A percentile compares a stretch with the other conserved stretches of the same genome.
Evolutionary conservation across 2,797 vertebrate species (phyloP).

Genomic region (Melanotaenia maccullochi): DNA sequence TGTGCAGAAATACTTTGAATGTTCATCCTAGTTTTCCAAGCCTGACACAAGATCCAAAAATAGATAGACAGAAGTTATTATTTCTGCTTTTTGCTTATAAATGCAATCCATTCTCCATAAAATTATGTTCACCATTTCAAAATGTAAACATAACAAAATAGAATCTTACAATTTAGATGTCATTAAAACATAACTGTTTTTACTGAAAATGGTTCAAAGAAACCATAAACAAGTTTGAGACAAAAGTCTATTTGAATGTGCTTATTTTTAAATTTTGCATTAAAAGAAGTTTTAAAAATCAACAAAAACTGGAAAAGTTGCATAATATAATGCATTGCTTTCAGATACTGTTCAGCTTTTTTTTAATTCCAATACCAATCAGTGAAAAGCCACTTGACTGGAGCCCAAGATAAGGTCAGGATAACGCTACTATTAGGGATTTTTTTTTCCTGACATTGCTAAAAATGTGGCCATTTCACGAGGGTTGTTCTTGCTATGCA

Average conservation of each 20-base stretch:
- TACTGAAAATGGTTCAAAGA: background rate
- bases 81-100: background rate
- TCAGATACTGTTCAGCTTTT: too few relatives aligned
- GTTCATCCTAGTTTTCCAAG: slow-evolving; percentile 16
- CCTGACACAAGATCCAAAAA: background rate
- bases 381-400: too few relatives aligned
- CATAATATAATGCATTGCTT: too few relatives aligned
- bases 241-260: background rate
- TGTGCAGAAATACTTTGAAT: slow-evolving; percentile 26
- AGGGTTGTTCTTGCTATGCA: too few relatives aligned
- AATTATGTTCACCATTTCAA: background rate
- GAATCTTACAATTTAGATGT: too few relatives aligned
- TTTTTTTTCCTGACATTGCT: too few relatives aligned
- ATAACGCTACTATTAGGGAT: too few relatives aligned
- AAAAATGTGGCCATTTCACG: too few relatives aligned
- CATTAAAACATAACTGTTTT: background rate
- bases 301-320: too few relatives aligned
- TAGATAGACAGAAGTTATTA: background rate
- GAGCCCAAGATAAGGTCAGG: too few relatives aligned
- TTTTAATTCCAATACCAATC: too few relatives aligned
- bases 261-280: background rate
- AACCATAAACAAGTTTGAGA: background rate
- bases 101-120: background rate
- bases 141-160: background rate
- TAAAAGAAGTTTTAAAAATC: background rate